Base-by-base conservation (phyloP, 1,140 invertebrate genomes). In the Globodera rostochiensis region DNA sequence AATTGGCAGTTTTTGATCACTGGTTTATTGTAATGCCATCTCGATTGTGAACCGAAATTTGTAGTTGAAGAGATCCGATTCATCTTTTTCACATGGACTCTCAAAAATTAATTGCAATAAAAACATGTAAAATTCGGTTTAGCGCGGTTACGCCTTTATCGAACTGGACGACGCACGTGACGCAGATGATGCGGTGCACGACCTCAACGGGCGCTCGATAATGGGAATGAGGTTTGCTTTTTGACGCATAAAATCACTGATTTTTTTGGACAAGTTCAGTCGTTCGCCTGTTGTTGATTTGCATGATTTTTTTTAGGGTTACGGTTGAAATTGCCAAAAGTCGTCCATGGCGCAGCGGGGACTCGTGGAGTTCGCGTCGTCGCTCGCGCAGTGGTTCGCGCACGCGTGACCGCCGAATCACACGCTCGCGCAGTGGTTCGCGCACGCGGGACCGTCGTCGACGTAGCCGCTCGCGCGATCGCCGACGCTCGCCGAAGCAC, bases 251-350 rank as follows among this genome's bases (percentile, higher is more conserved):
- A 15, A 9, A 6, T 60, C n/a, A 46, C 0, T 36, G 2, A 36
- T 36, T 36, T 36, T 36, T 36, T 36, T 36, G 36, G 36, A 3
- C 36, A 36, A 36, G 36, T 1, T 2, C 36, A 36, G 2, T 36
- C 36, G 36, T 36, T 25, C 25, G 25, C 36, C 2, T 3, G 36
- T 36, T 36, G 36, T 36, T 36, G 36, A 36, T 36, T 36, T 36
- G 36, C 36, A 3, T 36, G 2, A 21, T 57, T 25, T 21, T 21
- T 83, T 85, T 74, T 57, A 85, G 85, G 74, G 85, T 86, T 8
- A 57, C 84, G 49, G 85, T 86, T 49, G 85, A 86, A 71, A 80
- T 87, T 21, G 85, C 85, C 25, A 86, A 85, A 79, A 82, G 85
- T 49, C 69, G 74, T 13, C 86, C 86, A 53, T 74, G 85, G 75